Conservation (phyloP, 1,140 invertebrate species). For the Pachypeltis micranthus region DNA sequence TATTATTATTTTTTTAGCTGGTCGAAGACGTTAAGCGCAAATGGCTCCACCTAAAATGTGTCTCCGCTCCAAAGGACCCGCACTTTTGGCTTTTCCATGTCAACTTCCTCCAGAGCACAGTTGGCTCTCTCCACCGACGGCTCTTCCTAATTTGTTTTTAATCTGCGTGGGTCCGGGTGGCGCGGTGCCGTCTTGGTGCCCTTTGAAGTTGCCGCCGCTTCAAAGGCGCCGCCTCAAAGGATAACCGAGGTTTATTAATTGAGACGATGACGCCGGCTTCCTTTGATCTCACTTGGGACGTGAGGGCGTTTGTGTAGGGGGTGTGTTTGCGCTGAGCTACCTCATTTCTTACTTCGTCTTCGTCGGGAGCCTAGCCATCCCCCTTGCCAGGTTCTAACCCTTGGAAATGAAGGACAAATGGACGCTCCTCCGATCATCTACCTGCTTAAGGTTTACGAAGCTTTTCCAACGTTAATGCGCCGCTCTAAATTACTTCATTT, state of each 20-base stretch:
- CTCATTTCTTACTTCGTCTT: no score
- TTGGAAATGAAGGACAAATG: no score
- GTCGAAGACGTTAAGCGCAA: no score
- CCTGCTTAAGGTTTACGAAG: no score
- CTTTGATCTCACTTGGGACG: background rate
- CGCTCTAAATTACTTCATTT: no score
- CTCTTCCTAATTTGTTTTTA: constrained; percentile 5
- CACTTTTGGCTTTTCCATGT: constrained; percentile 2
- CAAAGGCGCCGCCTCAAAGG: constrained; percentile 4
- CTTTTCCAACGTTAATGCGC: no score
- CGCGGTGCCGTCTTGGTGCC: background rate
- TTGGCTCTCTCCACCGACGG: background rate
- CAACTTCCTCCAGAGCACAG: background rate
- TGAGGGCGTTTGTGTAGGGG: background rate
- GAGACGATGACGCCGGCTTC: constrained; percentile 6
- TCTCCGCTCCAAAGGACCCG: no score
- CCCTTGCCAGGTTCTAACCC: no score
- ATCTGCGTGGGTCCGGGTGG: constrained; percentile 1
- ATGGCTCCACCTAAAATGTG: no score
- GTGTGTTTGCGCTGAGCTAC: background rate
- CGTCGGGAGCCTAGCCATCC: no score
- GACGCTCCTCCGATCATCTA: no score
- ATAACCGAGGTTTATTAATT: constrained; percentile 7
- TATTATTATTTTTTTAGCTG: no score
- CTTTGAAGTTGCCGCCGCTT: background rate